These are phyloP conservation scores for Tapera naevia DNA, from an alignment of 2,797 vertebrate genomes.

Conservation along the genomic window DNA sequence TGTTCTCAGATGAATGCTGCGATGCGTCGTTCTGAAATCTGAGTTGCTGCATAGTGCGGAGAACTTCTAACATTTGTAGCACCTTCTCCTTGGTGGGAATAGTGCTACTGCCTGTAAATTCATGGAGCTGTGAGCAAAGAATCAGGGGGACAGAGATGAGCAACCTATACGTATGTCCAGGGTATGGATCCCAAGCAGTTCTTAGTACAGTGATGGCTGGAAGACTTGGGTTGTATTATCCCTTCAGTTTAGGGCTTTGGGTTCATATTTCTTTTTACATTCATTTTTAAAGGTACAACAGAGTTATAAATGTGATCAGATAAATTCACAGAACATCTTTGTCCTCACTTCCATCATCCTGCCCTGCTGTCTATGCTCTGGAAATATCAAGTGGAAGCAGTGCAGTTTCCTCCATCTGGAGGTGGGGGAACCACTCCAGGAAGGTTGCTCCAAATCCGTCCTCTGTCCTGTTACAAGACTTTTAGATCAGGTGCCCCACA, in stretches of 20 bases:
- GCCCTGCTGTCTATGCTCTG: not conserved
- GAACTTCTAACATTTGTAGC: constrained; percentile 58
- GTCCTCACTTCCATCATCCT: not conserved
- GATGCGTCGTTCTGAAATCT: constrained; percentile 61
- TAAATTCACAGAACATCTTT: not conserved
- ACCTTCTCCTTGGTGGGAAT: constrained; percentile 50
- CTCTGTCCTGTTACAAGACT: not conserved
- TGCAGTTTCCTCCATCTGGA: not conserved
- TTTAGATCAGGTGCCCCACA: not conserved
- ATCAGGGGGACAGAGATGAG: not conserved
- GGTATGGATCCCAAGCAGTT: not conserved
- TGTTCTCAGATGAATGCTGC: constrained; percentile 71
- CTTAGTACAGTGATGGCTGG: not conserved
- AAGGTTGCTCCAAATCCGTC: not conserved
- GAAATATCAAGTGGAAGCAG: not conserved
- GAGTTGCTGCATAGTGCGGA: constrained; percentile 32
- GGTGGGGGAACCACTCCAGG: not conserved
- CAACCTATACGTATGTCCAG: not conserved
- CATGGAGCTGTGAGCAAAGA: not conserved
- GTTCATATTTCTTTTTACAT: not conserved
- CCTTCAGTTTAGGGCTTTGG: not conserved
- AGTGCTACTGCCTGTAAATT: not conserved
- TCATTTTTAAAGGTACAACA: not conserved
- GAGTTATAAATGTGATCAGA: not conserved
- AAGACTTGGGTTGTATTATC: not conserved